Percentiles rank a stretch among this genome's conserved stretches.
Evolutionary conservation across 35 echinoderm and acorn worm species (phyloP).

Genomic region (Ptychodera flava): DNA sequence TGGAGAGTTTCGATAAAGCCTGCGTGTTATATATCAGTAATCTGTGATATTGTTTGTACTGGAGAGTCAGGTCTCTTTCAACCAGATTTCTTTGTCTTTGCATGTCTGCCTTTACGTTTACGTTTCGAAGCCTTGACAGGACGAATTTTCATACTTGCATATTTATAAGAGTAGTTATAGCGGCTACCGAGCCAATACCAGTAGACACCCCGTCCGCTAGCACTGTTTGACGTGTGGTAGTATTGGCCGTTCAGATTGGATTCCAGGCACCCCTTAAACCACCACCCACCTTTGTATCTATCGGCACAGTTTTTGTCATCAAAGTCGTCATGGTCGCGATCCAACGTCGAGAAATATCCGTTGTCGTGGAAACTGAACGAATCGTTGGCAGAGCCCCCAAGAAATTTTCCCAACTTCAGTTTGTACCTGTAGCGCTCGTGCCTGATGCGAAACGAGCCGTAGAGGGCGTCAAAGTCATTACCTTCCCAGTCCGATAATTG

Average conservation of each 20-base stretch:
- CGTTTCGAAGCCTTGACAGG: background rate
- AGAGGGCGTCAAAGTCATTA: background rate
- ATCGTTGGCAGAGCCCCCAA: background rate
- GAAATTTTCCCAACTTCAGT: background rate
- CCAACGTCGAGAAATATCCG: background rate
- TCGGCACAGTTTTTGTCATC: slow-evolving; percentile 7
- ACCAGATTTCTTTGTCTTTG: too few relatives aligned
- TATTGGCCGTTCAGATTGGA: slow-evolving; percentile 2
- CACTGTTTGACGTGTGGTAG: background rate
- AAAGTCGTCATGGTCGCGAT: background rate
- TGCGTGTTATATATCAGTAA: too few relatives aligned
- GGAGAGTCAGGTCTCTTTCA: too few relatives aligned
- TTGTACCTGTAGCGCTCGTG: slow-evolving; percentile 3
- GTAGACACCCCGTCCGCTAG: background rate
- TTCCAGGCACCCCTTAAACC: background rate
- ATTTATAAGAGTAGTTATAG: background rate
- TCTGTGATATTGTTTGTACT: too few relatives aligned
- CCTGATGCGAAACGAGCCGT: background rate
- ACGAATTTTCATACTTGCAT: background rate
- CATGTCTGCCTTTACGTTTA: too few relatives aligned
- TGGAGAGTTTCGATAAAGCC: too few relatives aligned
- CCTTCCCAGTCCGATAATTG: background rate
- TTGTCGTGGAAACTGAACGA: background rate
- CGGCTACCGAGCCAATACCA: background rate
- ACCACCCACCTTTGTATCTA: slow-evolving; percentile 15